Conservation (phyloP, 2,797 vertebrate species). For the Hyperoplus immaculatus region DNA sequence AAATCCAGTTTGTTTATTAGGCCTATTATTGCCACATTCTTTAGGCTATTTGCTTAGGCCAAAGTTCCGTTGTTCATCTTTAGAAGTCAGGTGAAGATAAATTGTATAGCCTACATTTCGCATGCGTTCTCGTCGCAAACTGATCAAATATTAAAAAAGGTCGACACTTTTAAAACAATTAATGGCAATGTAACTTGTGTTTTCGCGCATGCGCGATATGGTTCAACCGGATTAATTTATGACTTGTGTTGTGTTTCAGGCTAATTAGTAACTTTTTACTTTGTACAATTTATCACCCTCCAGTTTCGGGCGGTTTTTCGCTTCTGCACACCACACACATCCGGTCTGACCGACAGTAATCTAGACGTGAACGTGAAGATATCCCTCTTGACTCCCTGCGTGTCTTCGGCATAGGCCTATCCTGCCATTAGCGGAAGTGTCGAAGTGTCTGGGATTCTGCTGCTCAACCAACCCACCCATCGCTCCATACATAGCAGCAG, state of each 20-base stretch:
- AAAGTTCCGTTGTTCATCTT: neutral
- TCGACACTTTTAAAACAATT: neutral
- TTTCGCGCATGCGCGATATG: neutral
- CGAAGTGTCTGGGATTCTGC: constrained; percentile 75
- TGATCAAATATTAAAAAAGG: neutral
- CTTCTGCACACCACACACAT: constrained; percentile 1
- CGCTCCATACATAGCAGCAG: constrained; percentile 18
- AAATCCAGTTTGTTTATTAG: neutral
- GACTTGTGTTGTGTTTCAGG: too few species aligned
- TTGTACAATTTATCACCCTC: neutral
- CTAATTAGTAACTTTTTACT: neutral
- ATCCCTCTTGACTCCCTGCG: constrained; percentile 50
- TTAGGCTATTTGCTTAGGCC: too few species aligned
- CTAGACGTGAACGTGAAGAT: constrained; percentile 10
- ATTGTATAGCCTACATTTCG: neutral
- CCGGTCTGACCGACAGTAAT: constrained; percentile 8
- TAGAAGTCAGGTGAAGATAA: too few species aligned
- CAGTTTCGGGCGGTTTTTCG: neutral
- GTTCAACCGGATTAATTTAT: neutral
- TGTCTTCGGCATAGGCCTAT: constrained; percentile 64
- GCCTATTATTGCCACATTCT: neutral
- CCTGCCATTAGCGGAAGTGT: constrained; percentile 78
- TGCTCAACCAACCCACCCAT: constrained; percentile 15
- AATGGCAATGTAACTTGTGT: too few species aligned
- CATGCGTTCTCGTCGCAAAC: neutral